A percentile compares a stretch with the other conserved stretches of the same genome.
phyloP scores from a whole-genome alignment of 2,113 vertebrate species.

The Aramus guarauna region DNA sequence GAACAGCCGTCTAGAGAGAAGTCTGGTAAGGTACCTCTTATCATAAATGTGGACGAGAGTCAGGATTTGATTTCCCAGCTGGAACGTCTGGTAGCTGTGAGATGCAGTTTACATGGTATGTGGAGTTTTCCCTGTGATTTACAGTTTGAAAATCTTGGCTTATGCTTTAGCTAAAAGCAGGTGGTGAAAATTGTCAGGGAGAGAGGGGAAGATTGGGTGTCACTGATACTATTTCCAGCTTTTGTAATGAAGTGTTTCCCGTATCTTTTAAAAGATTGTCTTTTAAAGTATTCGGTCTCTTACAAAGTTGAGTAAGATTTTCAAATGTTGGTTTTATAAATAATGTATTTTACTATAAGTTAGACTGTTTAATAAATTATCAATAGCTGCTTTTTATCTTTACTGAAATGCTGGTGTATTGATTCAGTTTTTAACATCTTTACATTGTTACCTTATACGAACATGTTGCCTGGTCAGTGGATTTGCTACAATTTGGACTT shows the following conservation, averaged over 20 bases:
- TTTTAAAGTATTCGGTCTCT: background rate
- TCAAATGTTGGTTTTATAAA: background rate
- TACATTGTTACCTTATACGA: background rate
- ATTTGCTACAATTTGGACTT: background rate
- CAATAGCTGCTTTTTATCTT: background rate
- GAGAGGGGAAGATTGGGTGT: background rate
- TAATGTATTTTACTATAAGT: background rate
- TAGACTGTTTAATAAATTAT: background rate
- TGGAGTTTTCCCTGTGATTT: background rate
- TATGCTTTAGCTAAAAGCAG: background rate
- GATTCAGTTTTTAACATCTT: background rate
- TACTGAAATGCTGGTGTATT: background rate
- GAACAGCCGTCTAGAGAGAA: background rate
- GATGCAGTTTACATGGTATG: background rate
- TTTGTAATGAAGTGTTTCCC: background rate
- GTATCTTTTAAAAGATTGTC: background rate
- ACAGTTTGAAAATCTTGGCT: slow-evolving; percentile 6
- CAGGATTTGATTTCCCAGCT: background rate
- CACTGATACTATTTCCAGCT: background rate
- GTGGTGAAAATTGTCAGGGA: background rate
- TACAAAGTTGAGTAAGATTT: background rate
- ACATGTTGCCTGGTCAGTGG: background rate
- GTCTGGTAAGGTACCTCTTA: background rate
- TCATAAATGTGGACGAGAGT: background rate
- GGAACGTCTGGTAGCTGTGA: background rate